Percentiles rank a stretch among this genome's conserved stretches.
These are phyloP conservation scores for Neoitamus cyanurus DNA, from an alignment of 2,888 invertebrate species.

Conservation along the genomic window DNA sequence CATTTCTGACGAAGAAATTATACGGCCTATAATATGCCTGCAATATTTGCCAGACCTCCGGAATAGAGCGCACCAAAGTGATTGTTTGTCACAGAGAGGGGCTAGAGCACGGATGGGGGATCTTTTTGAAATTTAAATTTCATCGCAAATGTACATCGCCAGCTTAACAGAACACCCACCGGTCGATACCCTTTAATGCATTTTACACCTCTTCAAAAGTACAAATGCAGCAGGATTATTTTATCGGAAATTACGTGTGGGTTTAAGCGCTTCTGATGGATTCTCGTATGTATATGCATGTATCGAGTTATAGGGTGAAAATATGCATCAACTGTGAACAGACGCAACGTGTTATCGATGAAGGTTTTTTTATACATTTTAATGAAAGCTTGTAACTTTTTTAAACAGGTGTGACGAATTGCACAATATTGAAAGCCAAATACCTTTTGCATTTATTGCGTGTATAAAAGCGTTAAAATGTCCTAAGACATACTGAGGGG, in stretches of 20 bases:
- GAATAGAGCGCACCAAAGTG: neutral
- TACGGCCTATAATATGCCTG: neutral
- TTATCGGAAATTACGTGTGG: conserved; percentile 28
- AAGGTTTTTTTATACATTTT: neutral
- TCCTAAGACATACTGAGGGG: too few relatives aligned
- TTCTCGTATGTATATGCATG: neutral
- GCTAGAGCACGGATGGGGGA: neutral
- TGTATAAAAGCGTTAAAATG: neutral
- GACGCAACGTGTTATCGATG: neutral
- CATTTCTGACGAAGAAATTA: neutral
- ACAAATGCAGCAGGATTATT: neutral
- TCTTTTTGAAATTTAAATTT: neutral
- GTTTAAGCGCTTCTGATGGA: neutral
- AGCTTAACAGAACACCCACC: neutral
- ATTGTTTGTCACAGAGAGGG: too few relatives aligned
- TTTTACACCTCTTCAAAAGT: conserved; percentile 5
- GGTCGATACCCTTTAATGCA: neutral
- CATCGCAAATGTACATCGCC: neutral
- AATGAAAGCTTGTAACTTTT: neutral
- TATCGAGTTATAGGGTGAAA: neutral
- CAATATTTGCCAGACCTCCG: neutral
- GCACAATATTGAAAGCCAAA: neutral
- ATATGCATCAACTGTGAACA: neutral
- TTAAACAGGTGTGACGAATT: neutral
- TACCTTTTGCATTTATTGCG: neutral